phyloP scores from a whole-genome alignment of 64 coral and sea anemone species.

The Montipora capricornis region DNA sequence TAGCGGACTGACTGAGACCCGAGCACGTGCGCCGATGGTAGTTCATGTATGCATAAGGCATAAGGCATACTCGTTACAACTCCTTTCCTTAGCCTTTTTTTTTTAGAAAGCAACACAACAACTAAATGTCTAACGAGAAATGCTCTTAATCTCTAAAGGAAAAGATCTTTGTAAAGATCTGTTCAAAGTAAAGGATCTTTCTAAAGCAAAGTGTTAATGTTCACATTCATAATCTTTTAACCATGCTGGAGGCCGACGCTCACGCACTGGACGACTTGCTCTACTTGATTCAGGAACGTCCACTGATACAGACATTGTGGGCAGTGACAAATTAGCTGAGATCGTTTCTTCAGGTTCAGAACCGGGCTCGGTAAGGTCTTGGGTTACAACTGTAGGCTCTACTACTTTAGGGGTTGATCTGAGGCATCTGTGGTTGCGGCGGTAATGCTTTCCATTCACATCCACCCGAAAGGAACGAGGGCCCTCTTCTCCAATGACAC shows the following conservation, averaged over 20 bases:
- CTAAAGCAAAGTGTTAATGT: conserved; percentile 9
- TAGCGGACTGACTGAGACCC: too few species aligned
- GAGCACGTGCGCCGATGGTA: too few species aligned
- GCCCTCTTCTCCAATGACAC: conserved; percentile 19
- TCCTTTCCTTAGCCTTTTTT: not conserved
- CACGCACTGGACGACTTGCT: conserved; percentile 10
- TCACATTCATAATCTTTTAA: conserved; percentile 19
- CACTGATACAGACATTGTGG: not conserved
- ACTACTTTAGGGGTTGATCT: not conserved
- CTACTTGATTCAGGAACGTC: not conserved
- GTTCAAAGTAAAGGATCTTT: not conserved
- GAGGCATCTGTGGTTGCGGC: not conserved
- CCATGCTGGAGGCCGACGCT: not conserved
- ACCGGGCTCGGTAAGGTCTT: not conserved
- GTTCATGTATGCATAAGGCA: too few species aligned
- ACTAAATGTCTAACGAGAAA: not conserved
- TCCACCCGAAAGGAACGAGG: not conserved
- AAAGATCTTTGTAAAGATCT: not conserved
- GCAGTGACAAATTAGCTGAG: not conserved
- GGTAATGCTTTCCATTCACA: too few species aligned
- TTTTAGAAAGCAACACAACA: not conserved
- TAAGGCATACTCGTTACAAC: not conserved
- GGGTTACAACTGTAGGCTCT: not conserved
- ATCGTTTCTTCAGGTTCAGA: not conserved
- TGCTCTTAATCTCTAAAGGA: not conserved